Evolutionary conservation across 2,888 invertebrate genomes (phyloP).

Genomic region (Busseola fusca): DNA sequence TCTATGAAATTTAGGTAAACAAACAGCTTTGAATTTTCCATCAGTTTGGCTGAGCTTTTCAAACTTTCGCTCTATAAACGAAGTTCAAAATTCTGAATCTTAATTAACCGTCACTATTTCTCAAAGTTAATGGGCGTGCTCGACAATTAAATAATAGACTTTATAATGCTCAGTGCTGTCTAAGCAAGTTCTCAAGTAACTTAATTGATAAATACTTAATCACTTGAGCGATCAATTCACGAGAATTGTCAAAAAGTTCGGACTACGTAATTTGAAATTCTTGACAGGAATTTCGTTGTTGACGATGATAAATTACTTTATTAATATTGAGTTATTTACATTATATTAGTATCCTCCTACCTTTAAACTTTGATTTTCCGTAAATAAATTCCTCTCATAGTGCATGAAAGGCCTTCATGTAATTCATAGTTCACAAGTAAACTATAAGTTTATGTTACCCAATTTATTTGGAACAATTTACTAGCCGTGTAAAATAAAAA

Average conservation of each 20-base stretch:
- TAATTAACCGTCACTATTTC: slow-evolving; percentile 24
- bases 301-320: slow-evolving; percentile 51
- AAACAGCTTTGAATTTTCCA: background rate
- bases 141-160: slow-evolving; percentile 28
- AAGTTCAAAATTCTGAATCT: slow-evolving; percentile 19
- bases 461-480: slow-evolving; percentile 3
- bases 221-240: slow-evolving; percentile 47
- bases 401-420: background rate
- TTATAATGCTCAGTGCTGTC: slow-evolving; percentile 31
- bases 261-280: slow-evolving; percentile 52
- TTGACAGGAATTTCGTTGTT: slow-evolving; percentile 38
- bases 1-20: background rate
- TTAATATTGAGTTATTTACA: slow-evolving; percentile 14
- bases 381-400: background rate
- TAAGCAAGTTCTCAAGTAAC: slow-evolving; percentile 29
- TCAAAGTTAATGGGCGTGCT: slow-evolving; percentile 24
- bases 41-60: background rate
- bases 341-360: background rate
- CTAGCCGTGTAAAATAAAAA: background rate
- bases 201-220: slow-evolving; percentile 60
- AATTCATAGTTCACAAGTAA: background rate
- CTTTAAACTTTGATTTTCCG: background rate
- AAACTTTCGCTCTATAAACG: background rate
- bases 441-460: background rate
- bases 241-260: slow-evolving; percentile 55